These are phyloP conservation scores for Chalcosyrphus nemorum DNA, from an alignment of 2,888 invertebrate genomes.

Conservation along the genomic window DNA sequence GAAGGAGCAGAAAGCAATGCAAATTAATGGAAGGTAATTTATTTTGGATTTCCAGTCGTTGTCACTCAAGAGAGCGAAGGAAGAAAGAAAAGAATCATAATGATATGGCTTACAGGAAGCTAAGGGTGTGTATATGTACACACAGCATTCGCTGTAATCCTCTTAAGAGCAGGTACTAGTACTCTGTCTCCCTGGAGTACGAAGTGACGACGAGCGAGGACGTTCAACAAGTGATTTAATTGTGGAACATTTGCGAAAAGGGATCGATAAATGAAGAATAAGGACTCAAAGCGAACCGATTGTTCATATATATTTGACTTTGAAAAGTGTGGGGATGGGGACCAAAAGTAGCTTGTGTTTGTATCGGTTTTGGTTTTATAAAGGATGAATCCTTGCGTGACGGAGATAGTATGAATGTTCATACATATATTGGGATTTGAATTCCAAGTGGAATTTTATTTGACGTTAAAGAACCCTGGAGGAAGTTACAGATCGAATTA, in stretches of 20 bases:
- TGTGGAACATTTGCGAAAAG: constrained; percentile 12
- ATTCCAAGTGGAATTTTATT: not conserved
- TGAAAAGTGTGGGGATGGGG: not conserved
- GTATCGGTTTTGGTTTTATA: not conserved
- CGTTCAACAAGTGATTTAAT: constrained; percentile 59
- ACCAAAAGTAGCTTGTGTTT: not conserved
- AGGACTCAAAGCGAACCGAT: constrained; percentile 11
- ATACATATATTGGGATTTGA: not conserved
- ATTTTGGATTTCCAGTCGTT: constrained; percentile 57
- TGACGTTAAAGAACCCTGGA: not conserved
- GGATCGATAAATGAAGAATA: constrained; percentile 40
- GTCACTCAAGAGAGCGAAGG: constrained; percentile 9
- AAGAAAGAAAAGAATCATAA: constrained; percentile 20
- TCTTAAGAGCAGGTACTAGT: constrained; percentile 11
- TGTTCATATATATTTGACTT: not conserved
- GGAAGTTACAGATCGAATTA: not conserved
- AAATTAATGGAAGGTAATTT: constrained; percentile 68
- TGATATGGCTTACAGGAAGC: constrained; percentile 46
- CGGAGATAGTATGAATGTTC: not conserved
- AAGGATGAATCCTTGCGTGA: not conserved
- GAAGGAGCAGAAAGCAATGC: not conserved
- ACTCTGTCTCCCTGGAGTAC: not conserved
- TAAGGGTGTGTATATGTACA: constrained; percentile 11
- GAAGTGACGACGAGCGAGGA: not conserved
- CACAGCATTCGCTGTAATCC: constrained; percentile 20